Evolutionary conservation across 2,888 invertebrate species (phyloP).

Genomic region (Onchidella celtica): DNA sequence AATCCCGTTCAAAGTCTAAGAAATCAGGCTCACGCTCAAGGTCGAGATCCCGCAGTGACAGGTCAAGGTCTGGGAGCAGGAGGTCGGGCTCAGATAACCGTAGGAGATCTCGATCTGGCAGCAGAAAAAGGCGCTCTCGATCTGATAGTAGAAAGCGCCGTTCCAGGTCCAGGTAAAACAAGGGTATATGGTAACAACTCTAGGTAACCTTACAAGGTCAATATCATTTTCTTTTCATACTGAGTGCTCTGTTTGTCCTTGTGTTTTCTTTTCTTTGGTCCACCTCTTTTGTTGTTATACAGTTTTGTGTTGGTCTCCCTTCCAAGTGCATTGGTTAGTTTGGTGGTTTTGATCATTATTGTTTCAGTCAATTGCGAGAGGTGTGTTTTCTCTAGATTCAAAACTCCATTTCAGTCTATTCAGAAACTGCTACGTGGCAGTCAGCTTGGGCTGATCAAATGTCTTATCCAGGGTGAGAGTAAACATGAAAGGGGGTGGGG

Average conservation of each 20-base stretch:
- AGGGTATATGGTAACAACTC: conserved; percentile 53
- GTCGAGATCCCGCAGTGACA: not conserved
- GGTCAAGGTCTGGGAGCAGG: conserved; percentile 25
- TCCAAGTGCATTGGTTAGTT: no score
- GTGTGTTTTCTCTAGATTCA: no score
- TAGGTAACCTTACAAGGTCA: conserved; percentile 52
- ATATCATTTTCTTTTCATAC: conserved; percentile 32
- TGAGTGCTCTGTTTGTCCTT: not conserved
- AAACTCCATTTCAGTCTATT: no score
- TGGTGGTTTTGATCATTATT: no score
- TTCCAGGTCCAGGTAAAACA: conserved; percentile 77
- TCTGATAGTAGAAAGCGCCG: conserved; percentile 5
- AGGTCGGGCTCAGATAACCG: not conserved
- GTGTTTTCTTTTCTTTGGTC: not conserved
- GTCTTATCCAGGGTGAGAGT: no score
- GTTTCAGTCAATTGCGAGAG: no score
- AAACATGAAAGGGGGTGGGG: no score
- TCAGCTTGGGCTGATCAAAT: no score
- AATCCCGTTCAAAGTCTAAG: conserved; percentile 15
- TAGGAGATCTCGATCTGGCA: conserved; percentile 23
- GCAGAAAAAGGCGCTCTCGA: conserved; percentile 8
- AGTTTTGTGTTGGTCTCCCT: no score
- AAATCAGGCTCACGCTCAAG: conserved; percentile 33
- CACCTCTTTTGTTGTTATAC: not conserved
- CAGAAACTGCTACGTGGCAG: no score